Evolutionary conservation across 1,140 invertebrate species (phyloP), one percentile per base, ranked within the genome.

Genomic region (Drosophila takahashii): DNA sequence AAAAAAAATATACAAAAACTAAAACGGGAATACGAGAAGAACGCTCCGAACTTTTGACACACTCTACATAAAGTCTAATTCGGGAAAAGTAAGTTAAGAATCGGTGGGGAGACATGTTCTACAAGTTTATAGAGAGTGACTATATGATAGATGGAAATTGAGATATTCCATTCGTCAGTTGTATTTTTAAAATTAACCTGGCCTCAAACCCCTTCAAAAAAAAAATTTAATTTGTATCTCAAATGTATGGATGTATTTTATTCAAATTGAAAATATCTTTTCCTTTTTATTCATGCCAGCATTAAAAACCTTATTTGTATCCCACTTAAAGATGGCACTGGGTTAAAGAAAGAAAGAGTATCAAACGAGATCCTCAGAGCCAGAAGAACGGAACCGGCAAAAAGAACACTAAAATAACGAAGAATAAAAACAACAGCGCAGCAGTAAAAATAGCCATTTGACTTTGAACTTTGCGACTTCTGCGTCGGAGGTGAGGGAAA

Each of bases 371-470:
- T 57, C 41, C 61, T 57, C 42, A 45, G 52, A 66, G 34, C n/a
- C 42, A 26, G 26, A 76, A 48, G 51, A 54, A 72, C 59, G 60
- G 51, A 57, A 58, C 41, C 41, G 39, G 44, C 52, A 64, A 39
- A 59, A 61, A 22, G 36, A 52, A 10, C 50, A 37, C n/a, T 10
- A 65, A 47, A 36, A 64, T 39, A 57, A 48, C 39, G 9, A 15
- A 56, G 32, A 69, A 47, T 34, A 60, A 71, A 52, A 58, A 71
- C 67, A 72, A 53, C 56, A 73, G 39, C 69, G 42, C 60, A 45
- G 79, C 74, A 59, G 41, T 79, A 79, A 84, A 84, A 79, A 79
- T 79, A 66, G 71, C 67, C 53, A 75, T 76, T 79, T 84, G 80
- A 64, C 80, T 84, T 84, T 84, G 80, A 84, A 84, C 71, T 84